A percentile compares a stretch with the other conserved stretches of the same genome.
These are phyloP conservation scores for Muntiacus reevesi DNA, from an alignment of 2,113 vertebrate species.

Conservation along the genomic window DNA sequence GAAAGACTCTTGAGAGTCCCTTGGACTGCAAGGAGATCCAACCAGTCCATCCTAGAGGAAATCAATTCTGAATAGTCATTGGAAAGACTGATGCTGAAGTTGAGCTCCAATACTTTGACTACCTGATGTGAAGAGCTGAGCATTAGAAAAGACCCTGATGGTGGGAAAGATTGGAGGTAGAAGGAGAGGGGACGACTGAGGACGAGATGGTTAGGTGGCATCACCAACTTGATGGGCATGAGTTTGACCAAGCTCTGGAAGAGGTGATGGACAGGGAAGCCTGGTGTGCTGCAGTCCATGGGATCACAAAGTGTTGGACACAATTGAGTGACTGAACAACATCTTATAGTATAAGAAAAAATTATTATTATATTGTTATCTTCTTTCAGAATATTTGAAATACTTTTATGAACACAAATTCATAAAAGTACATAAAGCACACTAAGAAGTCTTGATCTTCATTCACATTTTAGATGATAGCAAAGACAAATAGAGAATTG, in stretches of 20 bases:
- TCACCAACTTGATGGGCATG: neutral
- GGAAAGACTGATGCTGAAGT: neutral
- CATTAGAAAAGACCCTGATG: neutral
- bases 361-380: neutral
- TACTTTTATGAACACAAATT: neutral
- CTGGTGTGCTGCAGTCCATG: neutral
- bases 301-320: neutral
- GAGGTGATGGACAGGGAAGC: neutral
- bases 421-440: neutral
- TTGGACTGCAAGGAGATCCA: neutral
- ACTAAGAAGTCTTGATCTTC: neutral
- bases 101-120: neutral
- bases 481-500: neutral
- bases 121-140: neutral
- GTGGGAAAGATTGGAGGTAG: neutral
- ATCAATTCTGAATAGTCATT: neutral
- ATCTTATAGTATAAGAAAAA: neutral
- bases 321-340: accelerated
- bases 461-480: neutral
- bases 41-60: neutral
- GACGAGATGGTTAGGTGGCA: neutral
- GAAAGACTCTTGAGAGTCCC: neutral
- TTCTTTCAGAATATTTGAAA: neutral
- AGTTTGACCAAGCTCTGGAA: neutral
- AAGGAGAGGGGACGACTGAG: neutral